A percentile compares a stretch with the other conserved stretches of the same genome.
Conservation (phyloP, 1,140 invertebrate genomes). For the Zaprionus lachaisei region DNA sequence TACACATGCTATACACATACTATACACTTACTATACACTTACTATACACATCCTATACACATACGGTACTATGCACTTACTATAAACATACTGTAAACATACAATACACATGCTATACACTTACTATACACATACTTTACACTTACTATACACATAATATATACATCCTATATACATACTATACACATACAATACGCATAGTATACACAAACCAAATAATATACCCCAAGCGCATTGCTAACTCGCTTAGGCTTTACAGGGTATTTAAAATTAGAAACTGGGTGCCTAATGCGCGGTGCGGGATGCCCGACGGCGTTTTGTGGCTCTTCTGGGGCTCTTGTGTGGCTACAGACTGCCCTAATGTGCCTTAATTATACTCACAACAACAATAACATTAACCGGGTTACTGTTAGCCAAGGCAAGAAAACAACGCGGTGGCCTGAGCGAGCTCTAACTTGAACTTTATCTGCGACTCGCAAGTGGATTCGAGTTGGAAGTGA, state of each 20-base stretch:
- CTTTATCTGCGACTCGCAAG: conserved; percentile 18
- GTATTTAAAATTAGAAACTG: conserved; percentile 57
- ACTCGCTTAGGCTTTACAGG: not conserved
- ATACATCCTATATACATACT: no score
- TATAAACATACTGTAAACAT: no score
- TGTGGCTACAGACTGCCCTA: conserved; percentile 55
- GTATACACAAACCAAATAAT: not conserved
- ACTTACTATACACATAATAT: no score
- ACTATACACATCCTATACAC: no score
- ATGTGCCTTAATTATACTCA: conserved; percentile 76
- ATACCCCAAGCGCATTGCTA: no score
- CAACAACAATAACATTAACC: conserved; percentile 25
- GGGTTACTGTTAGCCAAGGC: conserved; percentile 58
- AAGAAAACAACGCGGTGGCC: conserved; percentile 21
- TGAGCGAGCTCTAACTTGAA: conserved; percentile 1
- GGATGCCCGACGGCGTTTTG: conserved; percentile 52
- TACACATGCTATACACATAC: no score
- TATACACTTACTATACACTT: no score
- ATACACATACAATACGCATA: no score
- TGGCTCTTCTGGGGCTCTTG: conserved; percentile 33
- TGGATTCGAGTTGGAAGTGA: conserved; percentile 3
- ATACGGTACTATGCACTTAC: no score
- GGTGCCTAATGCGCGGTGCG: conserved; percentile 71
- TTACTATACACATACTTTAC: no score
- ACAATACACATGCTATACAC: no score